Evolutionary conservation across 2,797 vertebrate species (phyloP), one percentile per base, ranked within the genome.

Genomic region (Paratrypauchen microcephalus): DNA sequence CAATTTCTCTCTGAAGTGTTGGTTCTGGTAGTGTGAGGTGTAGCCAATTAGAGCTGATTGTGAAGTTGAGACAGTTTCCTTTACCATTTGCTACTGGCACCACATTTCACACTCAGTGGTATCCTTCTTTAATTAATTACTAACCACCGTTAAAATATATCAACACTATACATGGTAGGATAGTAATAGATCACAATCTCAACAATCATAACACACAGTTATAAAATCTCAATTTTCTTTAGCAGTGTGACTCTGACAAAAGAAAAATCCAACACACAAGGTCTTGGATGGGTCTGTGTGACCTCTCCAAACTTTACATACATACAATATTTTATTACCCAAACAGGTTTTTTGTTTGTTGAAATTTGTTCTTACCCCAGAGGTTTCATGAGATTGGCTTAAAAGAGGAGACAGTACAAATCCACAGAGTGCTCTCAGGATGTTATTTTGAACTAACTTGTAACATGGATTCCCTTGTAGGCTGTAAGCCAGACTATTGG

Each of bases 41-140:
- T 65, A 73, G 73, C 77, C 86, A 88, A 83, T 91, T 86, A 84
- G 67, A 41, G 68, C 72, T 85, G 77, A 84, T 83, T 81, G 71
- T 87, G 70, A 67, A 78, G 83, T 80, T 81, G 71, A 63, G 60
- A 52, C 55, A 68, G 36, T 72, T 21, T 39, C 58, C 80, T 88
- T 83, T 87, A 70, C 80, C 26, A n/a, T 65, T 65, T 26, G 6
- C 24, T 18, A 26, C 18, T 18, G 21, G 30, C 13, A 12, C n/a
- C 6, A 12, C 60, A 41, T 41, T 41, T 36, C 5, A 41, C 23
- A 19, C 61, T 47, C 23, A 50, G 8, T 30, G 47, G 19, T 65
- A 18, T 65, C 47, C 47, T 48, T 5, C 15, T 21, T 26, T 50
- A 50, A 30, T 65, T n/a, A 52, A 50, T 26, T 16, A 57, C 45